Base-by-base conservation (phyloP, 2,113 vertebrate genomes). In the Carassius auratus region DNA sequence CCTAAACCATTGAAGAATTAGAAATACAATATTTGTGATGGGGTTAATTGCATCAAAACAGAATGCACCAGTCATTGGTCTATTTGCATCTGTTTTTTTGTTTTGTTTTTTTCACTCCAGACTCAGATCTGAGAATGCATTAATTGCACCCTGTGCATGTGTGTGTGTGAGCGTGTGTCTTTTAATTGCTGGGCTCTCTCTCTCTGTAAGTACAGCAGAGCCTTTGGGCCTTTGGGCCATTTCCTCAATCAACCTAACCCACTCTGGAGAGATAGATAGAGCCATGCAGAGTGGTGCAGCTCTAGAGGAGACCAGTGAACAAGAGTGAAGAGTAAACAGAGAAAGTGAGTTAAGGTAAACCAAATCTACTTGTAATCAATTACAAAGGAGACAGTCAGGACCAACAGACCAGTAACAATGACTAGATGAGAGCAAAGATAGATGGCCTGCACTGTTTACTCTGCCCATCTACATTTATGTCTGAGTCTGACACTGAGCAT, bases 191-290 rank as follows among this genome's bases (percentile, higher is more conserved):
- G 84, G 84, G 62, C 71, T 89, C 82, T 82, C 86, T 88, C 59
- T 83, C 64, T 81, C 76, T 88, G 87, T 89, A 86, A 89, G 85
- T 89, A 89, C 87, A 84, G 83, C 84, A 76, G 73, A 85, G 77
- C 85, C 73, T 82, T 66, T 81, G 87, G 76, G 78, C 78, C 85
- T 89, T 19, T 36, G 83, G 62, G 83, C 82, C 77, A 84, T 86
- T 88, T 86, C 52, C 76, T 84, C 85, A 82, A 86, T 89, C 83
- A 89, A 68, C 55, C 64, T 89, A 76, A 86, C 82, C 81, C 64
- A 86, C 87, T 84, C 85, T 77, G 62, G 85, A 85, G 87, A 83
- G 62, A 83, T 12, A 73, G n/a, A 50, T 73, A 87, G 74, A 76
- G 74, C 74, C 48, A 52, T 30, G 8, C 55, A 81, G 66, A n/a